Percentiles rank a stretch among this genome's conserved stretches.
Conservation (phyloP, 2,797 vertebrate species). For the Myotis planiceps region DNA sequence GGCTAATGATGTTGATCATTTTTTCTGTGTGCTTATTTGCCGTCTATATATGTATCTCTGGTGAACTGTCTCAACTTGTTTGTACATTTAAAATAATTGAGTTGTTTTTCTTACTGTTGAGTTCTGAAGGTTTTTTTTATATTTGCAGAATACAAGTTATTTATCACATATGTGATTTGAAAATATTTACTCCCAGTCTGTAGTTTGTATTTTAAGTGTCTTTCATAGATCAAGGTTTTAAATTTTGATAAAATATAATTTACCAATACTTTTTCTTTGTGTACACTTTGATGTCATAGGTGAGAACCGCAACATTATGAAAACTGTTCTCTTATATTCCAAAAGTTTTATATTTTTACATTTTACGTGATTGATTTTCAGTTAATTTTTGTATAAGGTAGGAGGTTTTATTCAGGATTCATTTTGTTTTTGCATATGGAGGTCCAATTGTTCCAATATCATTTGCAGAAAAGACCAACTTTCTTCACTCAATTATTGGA, state of each 20-base stretch:
- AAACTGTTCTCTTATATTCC: not conserved
- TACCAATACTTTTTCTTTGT: not conserved
- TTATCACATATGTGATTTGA: not conserved
- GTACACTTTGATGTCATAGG: not conserved
- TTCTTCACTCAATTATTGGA: not conserved
- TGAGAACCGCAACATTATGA: not conserved
- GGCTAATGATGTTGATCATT: not conserved
- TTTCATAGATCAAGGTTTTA: not conserved
- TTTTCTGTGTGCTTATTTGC: constrained; percentile 8
- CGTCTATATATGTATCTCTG: not conserved
- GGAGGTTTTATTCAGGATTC: not conserved
- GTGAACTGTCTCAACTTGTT: not conserved
- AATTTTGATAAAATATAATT: constrained; percentile 20
- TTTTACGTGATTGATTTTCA: not conserved
- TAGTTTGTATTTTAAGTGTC: not conserved
- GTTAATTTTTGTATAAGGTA: not conserved
- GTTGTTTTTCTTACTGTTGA: not conserved
- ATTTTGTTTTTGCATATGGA: not conserved
- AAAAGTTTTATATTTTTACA: not conserved
- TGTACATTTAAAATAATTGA: not conserved
- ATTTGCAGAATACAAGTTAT: not conserved
- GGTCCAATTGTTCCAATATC: not conserved
- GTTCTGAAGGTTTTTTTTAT: not conserved
- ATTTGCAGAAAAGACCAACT: not conserved
- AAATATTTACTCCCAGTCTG: not conserved